A percentile compares a stretch with the other conserved stretches of the same genome.
phyloP scores from a whole-genome alignment of 2,797 vertebrate genomes.

The Tokudaia tokunoshimensis region DNA sequence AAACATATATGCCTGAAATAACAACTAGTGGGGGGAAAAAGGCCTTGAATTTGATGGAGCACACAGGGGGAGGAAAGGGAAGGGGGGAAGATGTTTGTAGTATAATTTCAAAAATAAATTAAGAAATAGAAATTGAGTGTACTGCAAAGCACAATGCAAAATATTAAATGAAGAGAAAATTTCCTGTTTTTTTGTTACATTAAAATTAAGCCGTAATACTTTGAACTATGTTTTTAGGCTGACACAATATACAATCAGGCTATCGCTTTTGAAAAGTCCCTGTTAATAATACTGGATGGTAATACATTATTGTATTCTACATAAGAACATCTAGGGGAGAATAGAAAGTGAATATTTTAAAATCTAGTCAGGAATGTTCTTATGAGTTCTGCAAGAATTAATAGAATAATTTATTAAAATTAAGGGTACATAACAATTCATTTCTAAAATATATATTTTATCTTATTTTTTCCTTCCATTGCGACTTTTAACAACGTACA shows the following conservation, averaged over 20 bases:
- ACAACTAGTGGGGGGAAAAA: no score
- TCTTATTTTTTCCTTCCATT: neutral
- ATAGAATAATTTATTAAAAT: neutral
- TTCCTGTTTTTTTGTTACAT: neutral
- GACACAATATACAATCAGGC: neutral
- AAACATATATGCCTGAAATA: neutral
- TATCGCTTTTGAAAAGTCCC: neutral
- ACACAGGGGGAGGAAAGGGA: no score
- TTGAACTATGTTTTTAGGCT: neutral
- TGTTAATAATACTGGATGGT: neutral
- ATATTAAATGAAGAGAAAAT: neutral
- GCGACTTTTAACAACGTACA: neutral
- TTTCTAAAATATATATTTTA: conserved; percentile 14
- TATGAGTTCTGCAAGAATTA: conserved; percentile 46
- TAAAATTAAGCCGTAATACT: neutral
- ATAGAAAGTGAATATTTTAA: conserved; percentile 2
- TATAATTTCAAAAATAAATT: neutral
- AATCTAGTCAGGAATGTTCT: neutral
- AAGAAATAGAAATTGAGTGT: neutral
- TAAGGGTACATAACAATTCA: neutral
- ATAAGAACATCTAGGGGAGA: neutral
- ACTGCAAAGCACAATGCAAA: neutral
- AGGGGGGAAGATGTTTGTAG: neutral
- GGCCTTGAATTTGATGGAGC: neutral
- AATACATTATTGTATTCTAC: neutral